Percentiles rank a stretch among this genome's conserved stretches.
Conservation (phyloP, 2,113 vertebrate genomes). For the Trichomycterus rosablanca region DNA sequence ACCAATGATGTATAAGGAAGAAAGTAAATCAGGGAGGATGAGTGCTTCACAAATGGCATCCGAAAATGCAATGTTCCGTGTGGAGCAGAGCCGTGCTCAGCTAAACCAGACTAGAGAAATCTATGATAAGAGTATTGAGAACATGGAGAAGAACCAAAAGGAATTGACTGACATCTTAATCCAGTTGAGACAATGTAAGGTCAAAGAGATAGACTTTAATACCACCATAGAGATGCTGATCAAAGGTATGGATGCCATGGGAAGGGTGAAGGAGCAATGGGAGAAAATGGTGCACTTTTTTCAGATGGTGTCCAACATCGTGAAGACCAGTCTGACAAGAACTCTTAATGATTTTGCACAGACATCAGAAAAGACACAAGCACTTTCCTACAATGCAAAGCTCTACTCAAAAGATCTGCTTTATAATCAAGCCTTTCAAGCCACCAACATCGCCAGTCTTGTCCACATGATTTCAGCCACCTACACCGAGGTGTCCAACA, state of each 20-base stretch:
- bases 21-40: background rate
- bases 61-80: background rate
- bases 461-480: slow-evolving; percentile 50
- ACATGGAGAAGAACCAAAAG: background rate
- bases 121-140: background rate
- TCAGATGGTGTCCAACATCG: slow-evolving; percentile 38
- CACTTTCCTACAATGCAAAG: slow-evolving; percentile 22
- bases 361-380: background rate
- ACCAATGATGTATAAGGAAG: slow-evolving; percentile 29
- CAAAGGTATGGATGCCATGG: background rate
- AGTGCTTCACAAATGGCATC: background rate
- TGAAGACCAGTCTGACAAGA: slow-evolving; percentile 41
- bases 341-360: slow-evolving; percentile 38
- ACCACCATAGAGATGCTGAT: slow-evolving; percentile 1
- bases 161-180: background rate
- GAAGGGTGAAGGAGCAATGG: slow-evolving; percentile 46
- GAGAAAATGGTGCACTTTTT: slow-evolving; percentile 56
- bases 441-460: slow-evolving; percentile 43
- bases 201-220: background rate
- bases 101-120: background rate
- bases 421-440: slow-evolving; percentile 49
- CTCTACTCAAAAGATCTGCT: slow-evolving; percentile 44
- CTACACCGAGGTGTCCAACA: slow-evolving; percentile 21
- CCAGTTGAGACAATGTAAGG: background rate
- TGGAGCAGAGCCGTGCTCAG: background rate